Conservation (phyloP, 2,888 invertebrate genomes). For the Autographa gamma region DNA sequence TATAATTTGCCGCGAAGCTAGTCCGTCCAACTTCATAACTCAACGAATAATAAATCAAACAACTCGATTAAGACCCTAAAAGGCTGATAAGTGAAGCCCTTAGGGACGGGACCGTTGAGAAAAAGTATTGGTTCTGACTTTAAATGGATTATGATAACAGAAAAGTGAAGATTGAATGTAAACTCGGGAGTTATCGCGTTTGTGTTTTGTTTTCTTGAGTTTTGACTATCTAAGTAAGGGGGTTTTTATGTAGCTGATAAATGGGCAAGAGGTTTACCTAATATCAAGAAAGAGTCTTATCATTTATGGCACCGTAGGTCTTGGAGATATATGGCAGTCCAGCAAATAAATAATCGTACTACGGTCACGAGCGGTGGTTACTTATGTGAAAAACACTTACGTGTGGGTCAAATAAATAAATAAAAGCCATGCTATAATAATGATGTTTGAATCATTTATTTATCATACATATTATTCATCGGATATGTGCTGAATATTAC, state of each 20-base stretch:
- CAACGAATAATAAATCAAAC: conserved; percentile 26
- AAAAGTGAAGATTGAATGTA: not conserved
- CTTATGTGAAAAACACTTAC: too few relatives aligned
- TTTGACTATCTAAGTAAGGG: too few relatives aligned
- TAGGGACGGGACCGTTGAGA: not conserved
- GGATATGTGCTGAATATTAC: not conserved
- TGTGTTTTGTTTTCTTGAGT: not conserved
- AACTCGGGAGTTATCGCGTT: not conserved
- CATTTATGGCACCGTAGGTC: too few relatives aligned
- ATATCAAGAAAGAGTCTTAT: too few relatives aligned
- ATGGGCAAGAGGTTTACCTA: too few relatives aligned
- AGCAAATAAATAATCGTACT: too few relatives aligned
- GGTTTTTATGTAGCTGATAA: too few relatives aligned
- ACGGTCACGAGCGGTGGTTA: too few relatives aligned
- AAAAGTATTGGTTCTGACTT: conserved; percentile 1
- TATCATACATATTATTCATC: not conserved
- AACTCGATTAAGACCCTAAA: conserved; percentile 28
- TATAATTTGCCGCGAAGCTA: conserved; percentile 8
- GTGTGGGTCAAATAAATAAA: too few relatives aligned
- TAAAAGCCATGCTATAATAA: not conserved
- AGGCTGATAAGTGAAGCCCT: conserved; percentile 19
- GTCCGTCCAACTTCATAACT: conserved; percentile 9
- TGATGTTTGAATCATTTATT: not conserved
- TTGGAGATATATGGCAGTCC: too few relatives aligned
- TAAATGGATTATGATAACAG: conserved; percentile 1